A percentile compares a stretch with the other conserved stretches of the same genome.
Conservation (phyloP, 2,113 vertebrate species). For the Chamaea fasciata region DNA sequence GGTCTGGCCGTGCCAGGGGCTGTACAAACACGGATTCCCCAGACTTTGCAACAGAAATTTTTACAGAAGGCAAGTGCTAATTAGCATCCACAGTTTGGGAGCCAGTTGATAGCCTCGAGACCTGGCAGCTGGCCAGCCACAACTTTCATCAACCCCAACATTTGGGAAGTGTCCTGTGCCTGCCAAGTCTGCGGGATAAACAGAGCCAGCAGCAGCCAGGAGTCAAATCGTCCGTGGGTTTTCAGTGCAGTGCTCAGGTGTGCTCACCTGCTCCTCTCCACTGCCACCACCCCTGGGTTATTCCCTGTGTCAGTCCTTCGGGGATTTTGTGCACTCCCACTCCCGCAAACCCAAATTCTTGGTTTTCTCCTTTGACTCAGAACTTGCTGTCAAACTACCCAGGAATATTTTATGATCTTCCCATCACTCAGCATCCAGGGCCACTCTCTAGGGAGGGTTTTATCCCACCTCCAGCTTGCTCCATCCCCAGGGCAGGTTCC, state of each 20-base stretch:
- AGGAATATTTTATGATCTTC: not conserved
- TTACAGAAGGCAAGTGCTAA: conserved; percentile 3
- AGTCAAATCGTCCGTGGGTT: not conserved
- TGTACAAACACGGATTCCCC: not conserved
- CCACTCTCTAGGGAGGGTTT: not conserved
- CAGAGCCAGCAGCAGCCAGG: not conserved
- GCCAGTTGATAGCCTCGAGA: not conserved
- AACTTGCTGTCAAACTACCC: not conserved
- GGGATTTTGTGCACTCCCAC: fast-evolving
- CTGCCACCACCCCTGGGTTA: fast-evolving
- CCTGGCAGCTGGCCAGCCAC: not conserved
- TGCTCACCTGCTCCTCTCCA: not conserved
- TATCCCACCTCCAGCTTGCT: not conserved
- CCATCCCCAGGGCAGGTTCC: not conserved
- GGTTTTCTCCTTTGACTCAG: not conserved
- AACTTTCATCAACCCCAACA: not conserved
- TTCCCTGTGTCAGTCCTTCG: fast-evolving
- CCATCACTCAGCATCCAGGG: not conserved
- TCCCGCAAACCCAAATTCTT: not conserved
- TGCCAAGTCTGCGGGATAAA: conserved; percentile 24
- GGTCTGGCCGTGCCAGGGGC: not conserved
- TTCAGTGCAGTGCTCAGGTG: not conserved
- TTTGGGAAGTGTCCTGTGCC: not conserved
- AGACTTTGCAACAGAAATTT: not conserved
- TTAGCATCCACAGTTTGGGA: not conserved